Conservation (phyloP, 2,797 vertebrate species). For the Sebastes aleutianus region DNA sequence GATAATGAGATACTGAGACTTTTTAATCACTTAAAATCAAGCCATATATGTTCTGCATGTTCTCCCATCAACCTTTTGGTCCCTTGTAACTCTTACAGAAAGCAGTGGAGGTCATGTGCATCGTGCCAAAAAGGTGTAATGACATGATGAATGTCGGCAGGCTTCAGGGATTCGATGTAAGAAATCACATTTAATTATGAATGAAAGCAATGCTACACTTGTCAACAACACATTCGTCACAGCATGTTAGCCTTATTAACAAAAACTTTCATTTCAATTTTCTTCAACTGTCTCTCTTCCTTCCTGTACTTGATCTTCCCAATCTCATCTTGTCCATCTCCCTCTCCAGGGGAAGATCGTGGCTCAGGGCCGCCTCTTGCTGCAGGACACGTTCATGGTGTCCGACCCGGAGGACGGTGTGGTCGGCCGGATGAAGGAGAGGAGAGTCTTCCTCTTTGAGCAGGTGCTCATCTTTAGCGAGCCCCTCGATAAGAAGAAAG, state of each 20-base stretch:
- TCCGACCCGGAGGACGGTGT: slow-evolving; percentile 88
- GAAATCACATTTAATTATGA: slow-evolving; percentile 2
- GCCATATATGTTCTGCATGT: neutral
- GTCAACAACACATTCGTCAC: neutral
- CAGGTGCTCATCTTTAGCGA: slow-evolving; percentile 99
- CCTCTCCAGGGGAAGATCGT: slow-evolving; percentile 94
- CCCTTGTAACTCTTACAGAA: slow-evolving; percentile 78
- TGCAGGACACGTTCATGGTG: slow-evolving; percentile 97
- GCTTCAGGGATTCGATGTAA: slow-evolving; percentile 98
- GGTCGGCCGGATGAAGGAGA: slow-evolving; percentile 91
- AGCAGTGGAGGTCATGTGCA: slow-evolving; percentile 98
- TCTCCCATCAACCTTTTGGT: neutral
- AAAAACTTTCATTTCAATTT: neutral
- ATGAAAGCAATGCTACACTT: neutral
- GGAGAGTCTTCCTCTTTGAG: slow-evolving; percentile 97
- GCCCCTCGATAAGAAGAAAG: slow-evolving; percentile 96
- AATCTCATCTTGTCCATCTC: neutral
- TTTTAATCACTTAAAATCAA: neutral
- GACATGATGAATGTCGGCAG: slow-evolving; percentile 99
- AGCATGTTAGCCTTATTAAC: neutral
- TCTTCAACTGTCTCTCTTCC: too few relatives aligned
- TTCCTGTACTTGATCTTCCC: neutral
- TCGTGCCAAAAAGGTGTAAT: slow-evolving; percentile 96
- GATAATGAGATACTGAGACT: slow-evolving; percentile 22
- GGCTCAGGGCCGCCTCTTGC: slow-evolving; percentile 95